Base-by-base conservation (phyloP, 2,888 invertebrate species). In the Acanthococcus lagerstroemiae region DNA sequence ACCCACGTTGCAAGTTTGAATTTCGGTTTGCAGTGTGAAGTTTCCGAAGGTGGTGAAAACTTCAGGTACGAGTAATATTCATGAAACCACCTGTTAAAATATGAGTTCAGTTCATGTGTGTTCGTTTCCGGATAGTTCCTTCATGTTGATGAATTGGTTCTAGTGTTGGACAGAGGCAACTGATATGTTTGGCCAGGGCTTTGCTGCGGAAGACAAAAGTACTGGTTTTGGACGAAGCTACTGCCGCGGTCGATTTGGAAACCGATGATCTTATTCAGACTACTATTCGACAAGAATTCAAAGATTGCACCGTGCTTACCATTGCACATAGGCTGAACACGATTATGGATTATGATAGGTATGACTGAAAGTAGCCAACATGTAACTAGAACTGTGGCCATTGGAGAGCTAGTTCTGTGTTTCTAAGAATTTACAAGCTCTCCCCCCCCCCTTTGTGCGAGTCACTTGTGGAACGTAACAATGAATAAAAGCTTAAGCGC, bases 31-130 rank as follows among this genome's bases (percentile, higher is more conserved):
- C 81, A 84, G 68, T 89, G 95, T 76, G 87, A 88, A 77, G 84
- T 95, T 63, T 80, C 86, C 4, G 95, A 96, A 78, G 94, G 94
- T 65, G 95, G 95, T 55, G 92, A 92, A 74, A 96, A 95, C 78
- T 71, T 76, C 58, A 75, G 74, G 74, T 74, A 67, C 37, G 12
- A n/a, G n/a, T n/a, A n/a, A n/a, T n/a, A n/a, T n/a, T n/a, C n/a
- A n/a, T n/a, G n/a, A n/a, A n/a, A n/a, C n/a, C n/a, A n/a, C n/a
- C n/a, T n/a, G n/a, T n/a, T n/a, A n/a, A n/a, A n/a, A n/a, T n/a
- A n/a, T n/a, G n/a, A n/a, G n/a, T n/a, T n/a, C n/a, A n/a, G n/a
- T n/a, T n/a, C n/a, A n/a, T n/a, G n/a, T n/a, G n/a, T 37, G 3
- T 37, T 37, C 37, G 2, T 37, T 37, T n/a, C n/a, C 37, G 37